A percentile compares a stretch with the other conserved stretches of the same genome.
Evolutionary conservation across 2,888 invertebrate genomes (phyloP).

Genomic region (Eugnorisma glareosa): DNA sequence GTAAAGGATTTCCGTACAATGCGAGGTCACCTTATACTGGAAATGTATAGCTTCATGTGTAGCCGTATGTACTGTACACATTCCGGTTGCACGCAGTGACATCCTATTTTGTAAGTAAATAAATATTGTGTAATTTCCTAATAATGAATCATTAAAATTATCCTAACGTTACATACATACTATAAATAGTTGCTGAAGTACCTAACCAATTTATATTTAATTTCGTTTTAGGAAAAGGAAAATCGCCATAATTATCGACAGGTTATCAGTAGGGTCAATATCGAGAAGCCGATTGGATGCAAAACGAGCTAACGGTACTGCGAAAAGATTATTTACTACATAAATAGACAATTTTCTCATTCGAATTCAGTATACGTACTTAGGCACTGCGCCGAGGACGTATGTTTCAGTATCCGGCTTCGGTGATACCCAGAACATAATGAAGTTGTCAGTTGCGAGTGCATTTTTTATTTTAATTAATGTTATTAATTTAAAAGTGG

Average conservation of each 20-base stretch:
- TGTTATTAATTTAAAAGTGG: constrained; percentile 38
- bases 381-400: constrained; percentile 35
- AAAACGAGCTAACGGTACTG: constrained; percentile 53
- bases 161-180: background rate
- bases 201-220: background rate
- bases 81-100: background rate
- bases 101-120: constrained; percentile 2
- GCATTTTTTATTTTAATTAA: constrained; percentile 27
- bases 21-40: too few relatives aligned
- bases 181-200: background rate
- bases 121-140: constrained; percentile 16
- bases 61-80: background rate
- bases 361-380: constrained; percentile 48
- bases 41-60: too few relatives aligned
- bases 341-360: constrained; percentile 43
- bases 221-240: constrained; percentile 31
- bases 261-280: constrained; percentile 68
- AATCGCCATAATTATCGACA: constrained; percentile 18
- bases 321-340: constrained; percentile 45
- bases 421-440: constrained; percentile 46
- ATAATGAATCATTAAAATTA: constrained; percentile 14
- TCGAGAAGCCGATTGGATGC: constrained; percentile 70
- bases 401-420: constrained; percentile 31
- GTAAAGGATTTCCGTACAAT: too few relatives aligned
- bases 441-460: constrained; percentile 57